Evolutionary conservation across 2,113 vertebrate genomes (phyloP).

Genomic region (Chlamydotis undulata): DNA sequence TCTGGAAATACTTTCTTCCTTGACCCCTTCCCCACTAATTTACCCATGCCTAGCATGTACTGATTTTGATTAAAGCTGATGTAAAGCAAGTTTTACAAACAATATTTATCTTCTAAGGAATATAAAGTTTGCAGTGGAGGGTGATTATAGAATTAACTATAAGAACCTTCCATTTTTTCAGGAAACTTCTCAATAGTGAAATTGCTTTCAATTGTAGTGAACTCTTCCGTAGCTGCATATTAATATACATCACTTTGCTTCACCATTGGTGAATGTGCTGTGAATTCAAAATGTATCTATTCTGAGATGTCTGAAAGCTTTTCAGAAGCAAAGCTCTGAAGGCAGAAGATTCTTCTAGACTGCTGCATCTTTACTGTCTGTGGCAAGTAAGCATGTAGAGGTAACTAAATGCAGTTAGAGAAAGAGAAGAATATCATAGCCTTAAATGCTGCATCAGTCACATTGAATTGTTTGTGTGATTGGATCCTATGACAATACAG

Average conservation of each 20-base stretch:
- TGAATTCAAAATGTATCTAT: background rate
- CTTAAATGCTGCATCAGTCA: background rate
- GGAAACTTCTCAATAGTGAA: background rate
- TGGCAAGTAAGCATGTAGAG: background rate
- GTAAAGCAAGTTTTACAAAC: background rate
- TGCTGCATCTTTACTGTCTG: background rate
- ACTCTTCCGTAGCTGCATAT: background rate
- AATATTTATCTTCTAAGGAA: background rate
- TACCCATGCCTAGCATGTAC: rapidly evolving
- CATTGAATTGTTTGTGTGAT: background rate
- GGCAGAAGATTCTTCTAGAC: background rate
- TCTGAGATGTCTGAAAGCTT: background rate
- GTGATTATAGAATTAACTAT: background rate
- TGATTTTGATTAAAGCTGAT: background rate
- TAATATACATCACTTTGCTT: background rate
- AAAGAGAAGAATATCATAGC: background rate
- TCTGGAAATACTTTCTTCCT: background rate
- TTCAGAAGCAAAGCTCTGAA: background rate
- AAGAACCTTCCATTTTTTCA: background rate
- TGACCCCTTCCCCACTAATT: too few relatives aligned
- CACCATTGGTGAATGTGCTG: background rate
- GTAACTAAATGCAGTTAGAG: background rate
- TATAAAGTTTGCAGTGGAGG: background rate
- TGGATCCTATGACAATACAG: background rate
- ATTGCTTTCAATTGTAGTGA: background rate